These are phyloP conservation scores for Lasioglossum zephyrum DNA, from an alignment of 2,888 invertebrate species.

Conservation along the genomic window DNA sequence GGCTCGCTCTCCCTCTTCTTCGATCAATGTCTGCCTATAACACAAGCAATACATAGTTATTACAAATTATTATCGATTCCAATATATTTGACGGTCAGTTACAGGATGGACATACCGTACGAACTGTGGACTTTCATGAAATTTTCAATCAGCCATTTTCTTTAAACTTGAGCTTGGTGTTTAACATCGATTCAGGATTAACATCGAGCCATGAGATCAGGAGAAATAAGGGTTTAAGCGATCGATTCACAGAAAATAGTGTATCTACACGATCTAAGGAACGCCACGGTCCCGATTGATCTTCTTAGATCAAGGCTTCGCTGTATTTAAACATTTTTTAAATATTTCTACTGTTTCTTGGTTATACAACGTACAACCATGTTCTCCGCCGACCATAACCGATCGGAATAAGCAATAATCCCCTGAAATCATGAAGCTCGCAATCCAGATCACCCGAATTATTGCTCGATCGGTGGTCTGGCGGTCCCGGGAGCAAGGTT, in stretches of 20 bases:
- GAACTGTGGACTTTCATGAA: not conserved
- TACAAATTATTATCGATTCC: not conserved
- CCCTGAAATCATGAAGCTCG: conserved; percentile 8
- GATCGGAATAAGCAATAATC: conserved; percentile 35
- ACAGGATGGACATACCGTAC: not conserved
- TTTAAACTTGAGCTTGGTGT: not conserved
- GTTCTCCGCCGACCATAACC: not conserved
- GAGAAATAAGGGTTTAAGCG: too few relatives aligned
- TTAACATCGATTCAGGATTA: not conserved
- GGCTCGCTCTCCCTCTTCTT: not conserved
- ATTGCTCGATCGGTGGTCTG: conserved; percentile 42
- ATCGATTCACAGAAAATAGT: too few relatives aligned
- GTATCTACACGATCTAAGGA: too few relatives aligned
- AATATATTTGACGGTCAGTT: not conserved
- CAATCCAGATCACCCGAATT: conserved; percentile 39
- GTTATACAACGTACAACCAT: too few relatives aligned
- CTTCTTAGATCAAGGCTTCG: too few relatives aligned
- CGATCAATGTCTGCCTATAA: not conserved
- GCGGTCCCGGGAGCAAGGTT: conserved; percentile 21
- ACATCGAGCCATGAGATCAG: not conserved
- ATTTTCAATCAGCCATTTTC: not conserved
- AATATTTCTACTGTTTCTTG: too few relatives aligned
- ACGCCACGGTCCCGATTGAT: too few relatives aligned
- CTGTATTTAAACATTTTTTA: too few relatives aligned
- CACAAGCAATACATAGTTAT: not conserved